Evolutionary conservation across 2,113 vertebrate species (phyloP), one percentile per base, ranked within the genome.

Genomic region (Scytalopus superciliaris): DNA sequence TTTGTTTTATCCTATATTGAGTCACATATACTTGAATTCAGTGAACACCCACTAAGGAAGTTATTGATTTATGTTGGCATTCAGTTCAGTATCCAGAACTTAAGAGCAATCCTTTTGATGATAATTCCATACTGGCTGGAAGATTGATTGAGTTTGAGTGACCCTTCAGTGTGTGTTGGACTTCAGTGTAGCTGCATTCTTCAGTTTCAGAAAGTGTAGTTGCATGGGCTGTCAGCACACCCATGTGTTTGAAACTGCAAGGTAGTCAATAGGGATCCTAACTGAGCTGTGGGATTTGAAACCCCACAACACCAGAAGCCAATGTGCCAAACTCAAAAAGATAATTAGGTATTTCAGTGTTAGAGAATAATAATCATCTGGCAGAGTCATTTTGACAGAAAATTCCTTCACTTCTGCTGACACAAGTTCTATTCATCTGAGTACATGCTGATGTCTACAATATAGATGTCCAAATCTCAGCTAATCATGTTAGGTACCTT

Each of bases 391-490:
- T 91, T 94, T 89, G 30, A 18, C 27, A 89, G 60, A 56, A 89
- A 77, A 72, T 93, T 91, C 77, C 31, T 87, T 73, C 50, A 53
- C 10, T 85, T 91, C 75, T 87, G 66, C 74, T 95, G 90, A 83
- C 52, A 45, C 9, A 11, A 79, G 24, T 76, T 70, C 49, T 83
- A 24, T 87, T 85, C 66, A 47, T 89, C 52, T 72, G 66, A 68
- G 19, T 62, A 69, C 77, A 73, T 79, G 53, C 83, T 79, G 66
- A 87, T 76, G 40, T 95, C 90, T 73, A 42, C 53, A 88, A 69
- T 92, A 91, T 40, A 92, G 66, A 93, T 89, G 47, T 91, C 56
- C 62, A 93, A 49, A 92, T 90, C 45, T 88, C 85, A 88, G 14
- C 49, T 90, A 90, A 85, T 85, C 18, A 0, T 64, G 40, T 92